A percentile compares a stretch with the other conserved stretches of the same genome.
phyloP scores from a whole-genome alignment of 2,888 invertebrate genomes.

The Saturnia japonica region DNA sequence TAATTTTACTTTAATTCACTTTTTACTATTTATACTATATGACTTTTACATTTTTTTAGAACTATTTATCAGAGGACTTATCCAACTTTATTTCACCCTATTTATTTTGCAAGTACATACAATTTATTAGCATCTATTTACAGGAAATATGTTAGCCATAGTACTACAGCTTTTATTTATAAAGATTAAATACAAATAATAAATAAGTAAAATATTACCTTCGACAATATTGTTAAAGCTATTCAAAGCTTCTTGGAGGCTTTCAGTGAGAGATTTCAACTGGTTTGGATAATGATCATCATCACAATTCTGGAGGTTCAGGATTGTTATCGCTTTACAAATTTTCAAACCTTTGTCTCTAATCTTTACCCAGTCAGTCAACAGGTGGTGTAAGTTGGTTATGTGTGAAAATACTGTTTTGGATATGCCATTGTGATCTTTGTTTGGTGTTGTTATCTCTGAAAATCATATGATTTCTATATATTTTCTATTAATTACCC shows the following conservation, averaged over 20 bases:
- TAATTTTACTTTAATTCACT: no score
- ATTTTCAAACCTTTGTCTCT: conserved; percentile 59
- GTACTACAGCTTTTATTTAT: no score
- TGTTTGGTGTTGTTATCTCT: conserved; percentile 62
- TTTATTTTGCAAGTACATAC: no score
- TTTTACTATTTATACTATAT: no score
- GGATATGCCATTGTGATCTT: conserved; percentile 59
- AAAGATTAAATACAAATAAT: no score
- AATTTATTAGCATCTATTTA: no score
- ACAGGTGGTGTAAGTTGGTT: conserved; percentile 53
- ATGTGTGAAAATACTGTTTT: conserved; percentile 69
- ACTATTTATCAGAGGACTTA: no score
- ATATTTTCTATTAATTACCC: background rate
- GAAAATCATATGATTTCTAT: conserved; percentile 35
- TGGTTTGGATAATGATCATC: conserved; percentile 63
- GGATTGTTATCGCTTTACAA: conserved; percentile 53
- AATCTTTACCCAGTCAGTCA: conserved; percentile 61
- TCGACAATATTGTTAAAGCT: conserved; percentile 54
- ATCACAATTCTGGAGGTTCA: conserved; percentile 63
- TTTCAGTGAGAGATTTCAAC: conserved; percentile 53
- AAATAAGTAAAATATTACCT: conserved; percentile 42
- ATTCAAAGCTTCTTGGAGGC: conserved; percentile 51
- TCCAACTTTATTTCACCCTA: no score
- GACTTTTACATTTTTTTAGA: no score
- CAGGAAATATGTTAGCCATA: no score